Conservation (phyloP, 2,113 vertebrate genomes). For the Neodon shergylaensis region DNA sequence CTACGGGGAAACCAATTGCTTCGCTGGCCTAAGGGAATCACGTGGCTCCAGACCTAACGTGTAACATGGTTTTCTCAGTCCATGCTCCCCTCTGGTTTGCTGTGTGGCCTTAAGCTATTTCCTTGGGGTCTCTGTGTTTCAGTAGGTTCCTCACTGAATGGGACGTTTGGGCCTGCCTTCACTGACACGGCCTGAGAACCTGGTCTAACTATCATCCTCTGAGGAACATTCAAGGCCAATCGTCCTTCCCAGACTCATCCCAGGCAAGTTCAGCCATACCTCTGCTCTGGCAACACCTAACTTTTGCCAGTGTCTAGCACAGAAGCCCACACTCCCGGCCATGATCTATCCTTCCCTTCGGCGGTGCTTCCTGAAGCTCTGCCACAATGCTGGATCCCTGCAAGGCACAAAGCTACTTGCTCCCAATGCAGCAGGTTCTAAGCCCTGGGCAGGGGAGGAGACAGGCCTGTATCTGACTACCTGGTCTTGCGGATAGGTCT, state of each 20-base stretch:
- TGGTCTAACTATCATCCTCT: neutral
- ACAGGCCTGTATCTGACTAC: neutral
- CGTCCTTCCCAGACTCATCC: neutral
- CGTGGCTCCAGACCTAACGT: neutral
- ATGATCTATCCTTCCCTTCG: neutral
- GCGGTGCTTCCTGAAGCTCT: neutral
- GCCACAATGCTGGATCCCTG: neutral
- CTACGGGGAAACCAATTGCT: neutral
- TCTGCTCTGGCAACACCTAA: neutral
- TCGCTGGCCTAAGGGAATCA: neutral
- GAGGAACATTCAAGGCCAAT: neutral
- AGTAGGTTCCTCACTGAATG: neutral
- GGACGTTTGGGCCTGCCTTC: neutral
- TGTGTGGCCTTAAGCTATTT: neutral
- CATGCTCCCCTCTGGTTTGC: neutral
- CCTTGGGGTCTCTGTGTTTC: slow-evolving; percentile 19
- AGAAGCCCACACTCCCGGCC: neutral
- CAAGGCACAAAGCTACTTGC: neutral
- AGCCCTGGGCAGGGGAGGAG: neutral
- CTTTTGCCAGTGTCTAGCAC: neutral
- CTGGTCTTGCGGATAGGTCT: neutral
- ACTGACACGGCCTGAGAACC: neutral
- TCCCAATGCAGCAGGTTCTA: neutral
- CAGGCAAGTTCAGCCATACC: neutral
- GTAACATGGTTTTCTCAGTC: neutral